Evolutionary conservation across 2,797 vertebrate genomes (phyloP), one percentile per base, ranked within the genome.

Genomic region (Hephaestus fuliginosus): DNA sequence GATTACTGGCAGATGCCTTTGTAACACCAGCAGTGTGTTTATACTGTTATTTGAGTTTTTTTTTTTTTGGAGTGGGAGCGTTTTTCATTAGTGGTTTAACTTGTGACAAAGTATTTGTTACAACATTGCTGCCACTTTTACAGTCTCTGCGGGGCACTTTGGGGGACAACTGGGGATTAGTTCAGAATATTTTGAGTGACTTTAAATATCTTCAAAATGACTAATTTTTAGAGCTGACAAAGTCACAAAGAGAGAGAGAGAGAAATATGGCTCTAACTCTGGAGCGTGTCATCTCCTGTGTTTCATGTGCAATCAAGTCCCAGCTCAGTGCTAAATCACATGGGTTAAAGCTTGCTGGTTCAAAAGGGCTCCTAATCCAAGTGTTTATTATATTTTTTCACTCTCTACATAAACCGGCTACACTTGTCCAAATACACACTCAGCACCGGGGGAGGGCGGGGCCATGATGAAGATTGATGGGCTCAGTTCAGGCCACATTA

Each of bases 361-460:
- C 92, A 95, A 94, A 94, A 80, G 80, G 69, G 76, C 79, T 88
- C 85, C 90, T 93, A 94, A 95, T 94, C 93, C 92, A 65, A 75
- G 70, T 95, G 95, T 95, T 95, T 95, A 94, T 96, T 95, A 92
- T 95, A 93, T 92, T 92, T 94, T 94, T 95, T 95, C 95, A 95
- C 94, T 95, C 93, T 89, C 86, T 92, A 92, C 83, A 90, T 95
- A 96, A 95, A 95, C 94, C 74, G 72, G 89, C 92, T 89, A 74
- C 89, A 86, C 86, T 92, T 95, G 95, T 95, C 93, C 91, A 95
- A 95, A 95, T 93, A 95, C 82, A 92, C 91, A 91, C 92, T 93
- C 86, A 88, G 90, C 90, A 82, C 87, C 25, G 67, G 43, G 68
- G 78, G 81, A 87, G 90, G 93, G 84, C 62, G 85, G 85, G 87